These are phyloP conservation scores for Cariama cristata DNA, from an alignment of 2,113 vertebrate genomes.

Conservation along the genomic window DNA sequence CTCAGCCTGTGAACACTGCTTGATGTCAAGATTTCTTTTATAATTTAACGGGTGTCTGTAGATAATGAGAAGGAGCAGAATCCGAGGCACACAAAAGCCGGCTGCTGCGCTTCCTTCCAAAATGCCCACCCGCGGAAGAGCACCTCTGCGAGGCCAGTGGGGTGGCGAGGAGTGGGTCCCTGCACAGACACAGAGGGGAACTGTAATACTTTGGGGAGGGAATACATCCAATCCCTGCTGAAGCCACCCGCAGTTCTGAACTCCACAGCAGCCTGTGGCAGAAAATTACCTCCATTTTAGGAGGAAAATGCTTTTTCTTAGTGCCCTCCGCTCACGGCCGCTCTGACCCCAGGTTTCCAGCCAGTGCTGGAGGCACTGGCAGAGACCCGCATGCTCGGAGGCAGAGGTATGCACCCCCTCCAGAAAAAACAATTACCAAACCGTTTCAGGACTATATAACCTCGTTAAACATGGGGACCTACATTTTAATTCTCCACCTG, in stretches of 20 bases:
- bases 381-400: rapidly evolving
- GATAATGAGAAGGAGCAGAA: neutral
- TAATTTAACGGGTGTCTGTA: too few species aligned
- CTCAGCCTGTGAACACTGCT: neutral
- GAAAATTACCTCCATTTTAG: neutral
- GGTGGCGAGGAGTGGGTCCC: neutral
- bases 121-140: neutral
- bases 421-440: neutral
- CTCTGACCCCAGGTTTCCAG: neutral
- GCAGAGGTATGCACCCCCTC: neutral
- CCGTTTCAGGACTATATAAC: rapidly evolving
- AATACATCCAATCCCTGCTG: neutral
- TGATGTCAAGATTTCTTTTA: too few species aligned
- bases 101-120: neutral
- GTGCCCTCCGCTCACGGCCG: neutral
- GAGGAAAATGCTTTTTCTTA: neutral
- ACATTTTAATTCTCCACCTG: neutral
- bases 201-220: rapidly evolving
- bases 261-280: neutral
- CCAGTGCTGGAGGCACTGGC: neutral
- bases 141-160: neutral
- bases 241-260: neutral
- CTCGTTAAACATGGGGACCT: neutral
- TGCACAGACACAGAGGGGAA: neutral
- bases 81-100: too few species aligned